Base-by-base conservation (phyloP, 2,113 vertebrate species). In the Datnioides undecimradiatus region DNA sequence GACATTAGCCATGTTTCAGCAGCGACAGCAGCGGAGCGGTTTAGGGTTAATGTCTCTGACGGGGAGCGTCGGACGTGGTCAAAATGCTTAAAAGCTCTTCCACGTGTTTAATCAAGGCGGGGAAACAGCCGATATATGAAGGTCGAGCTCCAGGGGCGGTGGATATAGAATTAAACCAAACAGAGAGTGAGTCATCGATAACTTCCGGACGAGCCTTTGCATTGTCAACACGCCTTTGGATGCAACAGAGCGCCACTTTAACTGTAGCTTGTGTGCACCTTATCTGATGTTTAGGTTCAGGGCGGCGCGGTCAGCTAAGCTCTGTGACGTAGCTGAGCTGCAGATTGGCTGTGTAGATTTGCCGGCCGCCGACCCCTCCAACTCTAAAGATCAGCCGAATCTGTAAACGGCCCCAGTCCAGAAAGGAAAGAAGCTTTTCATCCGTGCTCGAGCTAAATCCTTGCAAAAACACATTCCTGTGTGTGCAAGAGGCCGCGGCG, bases 111-210 rank as follows among this genome's bases (percentile, higher is more conserved):
- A 87, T 66, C 66, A 88, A 48, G 38, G 71, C 49, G 0, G 3
- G 34, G 58, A 81, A 81, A 85, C 6, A 63, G 71, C 80, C 64
- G 76, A 63, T 71, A 9, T 65, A 38, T 73, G 88, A 88, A 93
- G 88, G 90, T 84, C 49, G 10, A 45, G 55, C 7, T 9, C 7
- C 3, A n/a, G 31, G 9, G 52, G 49, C 21, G 43, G 55, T 27
- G 78, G 66, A 63, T 78, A 27, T 67, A 73, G 4, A 52, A 70
- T 82, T 79, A 68, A 81, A 85, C 59, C 49, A 43, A 74, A 69
- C 72, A 52, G 77, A 14, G 21, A 85, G 52, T 65, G 82, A 85
- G 19, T 83, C 83, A 84, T 86, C 74, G 65, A 65, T 68, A 75
- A 69, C 73, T 64, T n/a, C 54, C 25, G 76, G 78, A 78, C 73